Percentiles rank a stretch among this genome's conserved stretches.
phyloP scores from a whole-genome alignment of 2,888 invertebrate species.

The Agriopis leucophaearia region DNA sequence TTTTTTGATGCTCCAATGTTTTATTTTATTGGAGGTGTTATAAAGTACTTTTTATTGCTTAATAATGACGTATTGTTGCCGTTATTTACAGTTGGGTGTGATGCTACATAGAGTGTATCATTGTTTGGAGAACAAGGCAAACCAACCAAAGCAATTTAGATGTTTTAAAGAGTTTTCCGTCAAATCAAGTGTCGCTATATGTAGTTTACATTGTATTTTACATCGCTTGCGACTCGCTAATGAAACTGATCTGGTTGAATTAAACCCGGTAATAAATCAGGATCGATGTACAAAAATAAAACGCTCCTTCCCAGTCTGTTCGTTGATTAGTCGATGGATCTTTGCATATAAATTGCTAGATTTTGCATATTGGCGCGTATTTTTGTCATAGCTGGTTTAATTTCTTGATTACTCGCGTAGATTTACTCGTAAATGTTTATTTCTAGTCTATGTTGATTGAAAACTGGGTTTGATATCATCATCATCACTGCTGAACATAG shows the following conservation, averaged over 20 bases:
- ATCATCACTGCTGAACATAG: no score
- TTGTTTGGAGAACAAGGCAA: no score
- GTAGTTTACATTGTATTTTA: no score
- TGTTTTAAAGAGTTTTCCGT: no score
- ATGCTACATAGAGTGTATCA: no score
- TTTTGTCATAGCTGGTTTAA: slow-evolving; percentile 35
- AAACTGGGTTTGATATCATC: background rate
- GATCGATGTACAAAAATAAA: slow-evolving; percentile 56
- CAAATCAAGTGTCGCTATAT: no score
- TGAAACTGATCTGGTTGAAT: slow-evolving; percentile 43
- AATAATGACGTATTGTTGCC: no score
- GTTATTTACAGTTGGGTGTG: no score
- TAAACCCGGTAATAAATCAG: slow-evolving; percentile 54
- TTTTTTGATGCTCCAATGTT: no score
- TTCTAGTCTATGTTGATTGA: slow-evolving; percentile 7
- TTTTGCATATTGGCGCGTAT: slow-evolving; percentile 47
- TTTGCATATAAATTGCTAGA: slow-evolving; percentile 56
- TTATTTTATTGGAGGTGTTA: no score
- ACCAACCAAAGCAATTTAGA: no score
- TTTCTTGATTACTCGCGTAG: slow-evolving; percentile 39
- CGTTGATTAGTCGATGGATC: slow-evolving; percentile 53
- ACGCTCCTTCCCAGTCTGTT: slow-evolving; percentile 43
- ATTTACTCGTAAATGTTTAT: slow-evolving; percentile 17
- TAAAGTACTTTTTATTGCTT: no score
- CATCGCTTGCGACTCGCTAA: slow-evolving; percentile 39